Percentiles rank a stretch among this genome's conserved stretches.
These are phyloP conservation scores for Cyphomyrus plagiostoma DNA, from an alignment of 2,113 vertebrate species.

Conservation along the genomic window DNA sequence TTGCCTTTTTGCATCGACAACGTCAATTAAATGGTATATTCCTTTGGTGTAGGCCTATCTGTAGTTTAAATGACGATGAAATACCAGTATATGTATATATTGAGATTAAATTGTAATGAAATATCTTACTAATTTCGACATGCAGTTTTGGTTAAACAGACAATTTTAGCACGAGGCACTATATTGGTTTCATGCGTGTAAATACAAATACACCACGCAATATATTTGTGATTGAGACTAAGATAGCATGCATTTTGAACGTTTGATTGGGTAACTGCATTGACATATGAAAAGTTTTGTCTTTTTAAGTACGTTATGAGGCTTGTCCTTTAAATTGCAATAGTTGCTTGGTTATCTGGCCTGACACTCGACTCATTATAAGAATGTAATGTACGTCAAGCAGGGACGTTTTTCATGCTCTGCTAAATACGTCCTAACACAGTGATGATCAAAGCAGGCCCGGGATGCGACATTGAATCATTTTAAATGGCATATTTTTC, in stretches of 20 bases:
- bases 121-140: neutral
- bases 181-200: neutral
- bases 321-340: neutral
- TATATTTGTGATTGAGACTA: neutral
- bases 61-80: neutral
- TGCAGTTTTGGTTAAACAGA: neutral
- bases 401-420: constrained; percentile 8
- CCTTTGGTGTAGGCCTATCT: neutral
- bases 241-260: neutral
- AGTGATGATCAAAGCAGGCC: neutral
- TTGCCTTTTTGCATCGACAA: neutral
- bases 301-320: neutral
- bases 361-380: neutral
- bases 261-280: neutral
- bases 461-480: neutral
- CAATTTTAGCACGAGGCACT: neutral
- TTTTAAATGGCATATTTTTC: constrained; percentile 3
- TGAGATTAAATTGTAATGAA: neutral
- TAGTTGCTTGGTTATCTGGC: neutral
- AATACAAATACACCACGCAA: neutral
- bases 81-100: neutral
- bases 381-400: neutral
- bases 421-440: neutral
- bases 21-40: neutral
- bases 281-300: neutral